These are phyloP conservation scores for Lepus oiostolus DNA, from an alignment of 2,797 vertebrate species.

Conservation along the genomic window DNA sequence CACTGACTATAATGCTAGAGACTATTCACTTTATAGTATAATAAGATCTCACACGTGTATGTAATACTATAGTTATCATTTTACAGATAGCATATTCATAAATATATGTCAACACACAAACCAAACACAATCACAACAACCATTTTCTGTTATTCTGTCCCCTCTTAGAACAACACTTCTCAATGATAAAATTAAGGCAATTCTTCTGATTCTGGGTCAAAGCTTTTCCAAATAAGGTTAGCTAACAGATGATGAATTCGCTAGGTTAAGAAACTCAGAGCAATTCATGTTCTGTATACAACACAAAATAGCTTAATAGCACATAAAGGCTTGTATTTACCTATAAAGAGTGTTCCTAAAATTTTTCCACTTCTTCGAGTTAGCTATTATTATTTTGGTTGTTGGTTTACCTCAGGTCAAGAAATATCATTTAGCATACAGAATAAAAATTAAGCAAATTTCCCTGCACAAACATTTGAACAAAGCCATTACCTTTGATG, in stretches of 20 bases:
- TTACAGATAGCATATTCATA: not conserved
- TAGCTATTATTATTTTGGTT: slow-evolving; percentile 36
- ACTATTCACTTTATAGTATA: not conserved
- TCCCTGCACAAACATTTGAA: not conserved
- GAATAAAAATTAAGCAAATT: slow-evolving; percentile 11
- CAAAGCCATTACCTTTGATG: not conserved
- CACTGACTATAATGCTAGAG: not conserved
- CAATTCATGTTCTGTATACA: not conserved
- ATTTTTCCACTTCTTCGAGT: not conserved
- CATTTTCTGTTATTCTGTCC: not conserved
- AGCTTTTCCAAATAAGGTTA: not conserved
- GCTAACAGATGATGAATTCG: not conserved
- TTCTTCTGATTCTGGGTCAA: not conserved
- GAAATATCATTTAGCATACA: slow-evolving; percentile 10
- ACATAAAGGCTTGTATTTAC: slow-evolving; percentile 36
- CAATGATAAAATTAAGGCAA: not conserved
- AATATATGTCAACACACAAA: not conserved
- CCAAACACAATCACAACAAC: not conserved
- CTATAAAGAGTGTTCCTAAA: slow-evolving; percentile 2
- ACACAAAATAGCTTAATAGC: not conserved
- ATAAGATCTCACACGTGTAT: not conserved
- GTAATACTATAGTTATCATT: not conserved
- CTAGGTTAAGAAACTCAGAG: not conserved
- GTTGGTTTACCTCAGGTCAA: slow-evolving; percentile 2
- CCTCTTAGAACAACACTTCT: not conserved